Evolutionary conservation across 35 echinoderm and acorn worm genomes (phyloP).

Genomic region (Apostichopus parvimensis): DNA sequence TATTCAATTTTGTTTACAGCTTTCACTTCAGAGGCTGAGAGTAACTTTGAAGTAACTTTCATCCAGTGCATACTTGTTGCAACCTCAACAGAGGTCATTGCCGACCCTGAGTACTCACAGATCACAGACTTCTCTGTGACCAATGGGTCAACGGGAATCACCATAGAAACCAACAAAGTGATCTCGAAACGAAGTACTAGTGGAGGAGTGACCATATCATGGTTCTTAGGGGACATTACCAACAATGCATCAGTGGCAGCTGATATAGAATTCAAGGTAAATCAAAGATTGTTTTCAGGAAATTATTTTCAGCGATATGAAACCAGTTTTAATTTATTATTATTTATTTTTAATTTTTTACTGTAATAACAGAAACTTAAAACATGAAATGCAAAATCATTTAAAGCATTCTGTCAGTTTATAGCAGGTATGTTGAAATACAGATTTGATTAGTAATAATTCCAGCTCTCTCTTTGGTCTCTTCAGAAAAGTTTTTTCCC

Average conservation of each 20-base stretch:
- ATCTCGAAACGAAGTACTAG: neutral
- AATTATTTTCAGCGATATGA: too few species aligned
- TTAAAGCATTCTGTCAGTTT: too few species aligned
- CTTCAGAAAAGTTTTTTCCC: too few species aligned
- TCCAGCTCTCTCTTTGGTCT: too few species aligned
- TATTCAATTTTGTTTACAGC: neutral
- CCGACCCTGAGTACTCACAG: neutral
- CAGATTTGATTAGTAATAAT: too few species aligned
- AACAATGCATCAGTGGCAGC: neutral
- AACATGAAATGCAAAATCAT: too few species aligned
- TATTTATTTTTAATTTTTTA: too few species aligned
- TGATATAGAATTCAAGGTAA: slow-evolving; percentile 21
- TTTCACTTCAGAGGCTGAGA: neutral
- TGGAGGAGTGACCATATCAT: neutral
- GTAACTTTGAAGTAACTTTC: neutral
- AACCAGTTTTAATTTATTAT: too few species aligned
- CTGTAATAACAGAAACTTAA: too few species aligned
- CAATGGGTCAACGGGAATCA: neutral
- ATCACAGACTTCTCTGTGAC: slow-evolving; percentile 16
- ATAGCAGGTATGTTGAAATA: too few species aligned
- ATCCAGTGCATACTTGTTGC: neutral
- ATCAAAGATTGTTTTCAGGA: neutral
- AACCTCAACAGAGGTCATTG: neutral
- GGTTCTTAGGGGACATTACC: neutral
- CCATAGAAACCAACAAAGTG: neutral